Conservation (phyloP, 2,797 vertebrate genomes). For the Manis crassicaudata region DNA sequence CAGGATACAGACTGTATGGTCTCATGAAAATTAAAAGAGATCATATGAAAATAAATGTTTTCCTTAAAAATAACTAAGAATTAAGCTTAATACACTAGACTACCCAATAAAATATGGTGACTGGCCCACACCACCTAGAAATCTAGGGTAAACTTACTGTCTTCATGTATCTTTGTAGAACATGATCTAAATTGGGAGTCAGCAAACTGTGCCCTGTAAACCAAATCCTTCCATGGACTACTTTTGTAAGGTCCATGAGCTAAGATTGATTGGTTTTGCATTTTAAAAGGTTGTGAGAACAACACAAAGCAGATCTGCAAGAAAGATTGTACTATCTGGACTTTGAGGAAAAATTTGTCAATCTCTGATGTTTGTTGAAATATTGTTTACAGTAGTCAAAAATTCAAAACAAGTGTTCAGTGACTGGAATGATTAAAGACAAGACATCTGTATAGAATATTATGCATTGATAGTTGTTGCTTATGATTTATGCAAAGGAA, state of each 20-base stretch:
- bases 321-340: not conserved
- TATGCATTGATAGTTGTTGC: not conserved
- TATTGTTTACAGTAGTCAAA: not conserved
- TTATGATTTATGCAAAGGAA: not conserved
- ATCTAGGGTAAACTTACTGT: not conserved
- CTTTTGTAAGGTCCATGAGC: not conserved
- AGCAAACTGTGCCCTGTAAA: not conserved
- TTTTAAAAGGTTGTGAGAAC: not conserved
- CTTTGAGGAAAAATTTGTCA: not conserved
- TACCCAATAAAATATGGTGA: not conserved
- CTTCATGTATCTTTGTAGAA: conserved; percentile 11
- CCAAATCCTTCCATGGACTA: not conserved
- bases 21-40: not conserved
- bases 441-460: not conserved
- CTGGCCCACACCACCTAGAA: not conserved
- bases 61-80: conserved; percentile 25
- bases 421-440: not conserved
- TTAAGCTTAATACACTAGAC: not conserved
- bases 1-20: not conserved
- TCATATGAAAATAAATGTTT: conserved; percentile 20
- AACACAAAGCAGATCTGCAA: not conserved
- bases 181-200: not conserved
- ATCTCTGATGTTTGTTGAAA: not conserved
- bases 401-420: not conserved
- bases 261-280: not conserved